Evolutionary conservation across 1,140 invertebrate genomes (phyloP).

Genomic region (Drosophila leontia): DNA sequence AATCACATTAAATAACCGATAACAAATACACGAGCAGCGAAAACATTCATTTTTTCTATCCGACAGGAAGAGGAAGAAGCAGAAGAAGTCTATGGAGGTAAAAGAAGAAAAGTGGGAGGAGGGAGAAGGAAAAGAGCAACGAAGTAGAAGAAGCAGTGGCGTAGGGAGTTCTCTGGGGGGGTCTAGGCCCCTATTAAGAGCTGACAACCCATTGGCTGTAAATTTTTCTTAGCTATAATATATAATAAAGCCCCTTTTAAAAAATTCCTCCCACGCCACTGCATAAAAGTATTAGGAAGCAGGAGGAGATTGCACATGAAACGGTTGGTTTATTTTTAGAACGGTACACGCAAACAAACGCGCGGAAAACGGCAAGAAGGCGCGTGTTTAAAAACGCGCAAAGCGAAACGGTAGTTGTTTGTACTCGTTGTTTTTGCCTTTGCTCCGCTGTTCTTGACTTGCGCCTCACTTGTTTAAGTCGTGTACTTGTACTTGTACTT

Average conservation of each 20-base stretch:
- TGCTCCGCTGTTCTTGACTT: slow-evolving; percentile 28
- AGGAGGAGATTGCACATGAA: slow-evolving; percentile 61
- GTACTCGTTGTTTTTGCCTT: slow-evolving; percentile 18
- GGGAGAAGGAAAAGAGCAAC: background rate
- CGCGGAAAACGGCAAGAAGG: slow-evolving; percentile 37
- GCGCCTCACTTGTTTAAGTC: slow-evolving; percentile 45
- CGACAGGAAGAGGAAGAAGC: slow-evolving; percentile 31
- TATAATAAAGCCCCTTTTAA: background rate
- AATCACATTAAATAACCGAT: slow-evolving; percentile 82
- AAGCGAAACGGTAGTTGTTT: slow-evolving; percentile 54
- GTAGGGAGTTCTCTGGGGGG: background rate
- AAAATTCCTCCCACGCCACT: background rate
- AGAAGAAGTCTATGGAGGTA: slow-evolving; percentile 13
- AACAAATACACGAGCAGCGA: slow-evolving; percentile 66
- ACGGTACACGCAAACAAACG: slow-evolving; percentile 56
- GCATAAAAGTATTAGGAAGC: background rate
- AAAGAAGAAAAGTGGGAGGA: background rate
- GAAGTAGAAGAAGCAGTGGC: background rate
- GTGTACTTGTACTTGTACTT: slow-evolving; percentile 50
- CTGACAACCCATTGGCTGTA: no score
- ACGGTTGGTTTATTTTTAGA: slow-evolving; percentile 75
- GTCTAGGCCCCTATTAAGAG: background rate
- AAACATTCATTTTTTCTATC: slow-evolving; percentile 16
- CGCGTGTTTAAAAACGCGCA: slow-evolving; percentile 50
- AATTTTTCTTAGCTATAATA: background rate